Evolutionary conservation across 2,888 invertebrate species (phyloP).

Genomic region (Dione juno): DNA sequence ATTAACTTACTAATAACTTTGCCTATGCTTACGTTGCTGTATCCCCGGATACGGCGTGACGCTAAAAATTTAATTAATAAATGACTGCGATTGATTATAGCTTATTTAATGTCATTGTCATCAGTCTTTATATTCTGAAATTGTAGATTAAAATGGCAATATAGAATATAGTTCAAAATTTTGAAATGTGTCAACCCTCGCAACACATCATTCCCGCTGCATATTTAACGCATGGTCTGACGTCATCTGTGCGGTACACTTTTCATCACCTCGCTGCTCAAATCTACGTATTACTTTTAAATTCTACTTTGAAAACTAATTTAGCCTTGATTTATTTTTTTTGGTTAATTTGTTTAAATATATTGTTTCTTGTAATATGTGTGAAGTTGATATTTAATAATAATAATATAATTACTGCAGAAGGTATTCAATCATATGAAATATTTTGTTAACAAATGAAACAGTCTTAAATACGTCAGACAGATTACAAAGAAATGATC

Average conservation of each 20-base stretch:
- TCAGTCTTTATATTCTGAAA: neutral
- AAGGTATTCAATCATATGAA: too few relatives aligned
- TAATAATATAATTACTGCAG: too few relatives aligned
- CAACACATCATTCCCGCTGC: slow-evolving; percentile 53
- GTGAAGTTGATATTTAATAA: too few relatives aligned
- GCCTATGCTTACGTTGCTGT: too few relatives aligned
- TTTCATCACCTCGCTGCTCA: slow-evolving; percentile 37
- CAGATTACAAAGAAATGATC: slow-evolving; percentile 30
- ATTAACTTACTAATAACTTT: too few relatives aligned
- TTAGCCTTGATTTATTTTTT: neutral
- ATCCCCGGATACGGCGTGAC: too few relatives aligned
- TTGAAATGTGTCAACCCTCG: slow-evolving; percentile 51
- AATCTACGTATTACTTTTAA: slow-evolving; percentile 33
- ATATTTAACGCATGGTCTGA: slow-evolving; percentile 75
- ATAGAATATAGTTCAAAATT: neutral
- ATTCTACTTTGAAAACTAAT: slow-evolving; percentile 13
- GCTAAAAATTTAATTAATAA: too few relatives aligned
- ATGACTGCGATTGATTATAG: too few relatives aligned
- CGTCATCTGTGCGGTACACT: slow-evolving; percentile 58
- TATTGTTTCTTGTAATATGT: neutral
- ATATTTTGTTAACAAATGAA: neutral
- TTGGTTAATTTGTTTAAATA: neutral
- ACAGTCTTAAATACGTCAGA: neutral
- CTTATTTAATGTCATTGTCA: too few relatives aligned
- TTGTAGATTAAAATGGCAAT: neutral